Conservation (phyloP, 64 coral and sea anemone species). For the Actinia equina region DNA sequence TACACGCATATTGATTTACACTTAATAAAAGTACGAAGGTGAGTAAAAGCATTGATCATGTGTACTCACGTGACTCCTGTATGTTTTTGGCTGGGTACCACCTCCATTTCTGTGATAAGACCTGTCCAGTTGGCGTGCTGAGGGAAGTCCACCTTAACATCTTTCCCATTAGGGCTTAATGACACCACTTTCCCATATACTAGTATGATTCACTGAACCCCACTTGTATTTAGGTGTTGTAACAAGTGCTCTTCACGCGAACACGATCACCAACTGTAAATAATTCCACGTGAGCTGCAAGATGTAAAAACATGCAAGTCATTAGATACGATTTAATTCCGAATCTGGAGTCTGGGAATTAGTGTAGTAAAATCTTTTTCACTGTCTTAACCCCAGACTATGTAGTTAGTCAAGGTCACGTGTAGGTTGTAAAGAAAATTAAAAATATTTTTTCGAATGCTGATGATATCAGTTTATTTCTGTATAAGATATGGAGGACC, state of each 20-base stretch:
- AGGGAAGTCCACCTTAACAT: conserved; percentile 95
- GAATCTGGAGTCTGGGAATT: too few species aligned
- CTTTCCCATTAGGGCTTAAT: conserved; percentile 92
- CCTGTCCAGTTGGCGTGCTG: conserved; percentile 98
- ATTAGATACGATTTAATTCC: too few species aligned
- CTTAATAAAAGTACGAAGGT: too few species aligned
- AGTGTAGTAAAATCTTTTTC: too few species aligned
- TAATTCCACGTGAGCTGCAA: conserved; percentile 73
- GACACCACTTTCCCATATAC: conserved; percentile 93
- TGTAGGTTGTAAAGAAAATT: too few species aligned
- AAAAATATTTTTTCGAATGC: too few species aligned
- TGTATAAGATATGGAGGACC: too few species aligned
- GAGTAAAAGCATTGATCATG: background rate
- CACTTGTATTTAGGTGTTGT: conserved; percentile 98
- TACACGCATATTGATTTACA: background rate
- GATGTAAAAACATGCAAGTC: background rate
- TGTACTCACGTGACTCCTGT: conserved; percentile 68
- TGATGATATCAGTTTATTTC: too few species aligned
- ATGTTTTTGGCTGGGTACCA: conserved; percentile 89
- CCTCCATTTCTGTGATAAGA: conserved; percentile 91
- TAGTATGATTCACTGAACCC: conserved; percentile 90
- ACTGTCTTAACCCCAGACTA: too few species aligned
- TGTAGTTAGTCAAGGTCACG: too few species aligned
- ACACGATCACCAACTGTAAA: conserved; percentile 93
- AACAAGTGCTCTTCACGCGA: conserved; percentile 73